These are phyloP conservation scores for Pampus argenteus DNA, from an alignment of 2,797 vertebrate species.

Conservation along the genomic window DNA sequence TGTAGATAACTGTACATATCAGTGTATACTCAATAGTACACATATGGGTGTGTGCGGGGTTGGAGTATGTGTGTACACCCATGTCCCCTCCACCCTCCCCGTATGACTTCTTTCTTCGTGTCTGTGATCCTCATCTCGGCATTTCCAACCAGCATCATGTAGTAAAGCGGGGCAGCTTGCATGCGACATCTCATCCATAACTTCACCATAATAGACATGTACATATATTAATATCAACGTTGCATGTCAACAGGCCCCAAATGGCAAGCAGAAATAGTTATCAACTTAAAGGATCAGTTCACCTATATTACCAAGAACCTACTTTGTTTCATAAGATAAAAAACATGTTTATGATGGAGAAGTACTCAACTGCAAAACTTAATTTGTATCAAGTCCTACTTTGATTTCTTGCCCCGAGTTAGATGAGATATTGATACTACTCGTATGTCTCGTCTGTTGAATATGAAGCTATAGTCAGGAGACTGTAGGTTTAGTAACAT, in stretches of 20 bases:
- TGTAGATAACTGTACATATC: slow-evolving; percentile 86
- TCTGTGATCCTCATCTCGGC: slow-evolving; percentile 50
- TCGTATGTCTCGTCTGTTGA: not conserved
- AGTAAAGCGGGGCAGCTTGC: slow-evolving; percentile 48
- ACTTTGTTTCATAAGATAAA: not conserved
- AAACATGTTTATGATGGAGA: not conserved
- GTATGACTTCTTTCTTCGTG: slow-evolving; percentile 43
- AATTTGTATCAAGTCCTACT: not conserved
- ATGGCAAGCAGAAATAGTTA: not conserved
- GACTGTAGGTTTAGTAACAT: slow-evolving; percentile 4
- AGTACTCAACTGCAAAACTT: not conserved
- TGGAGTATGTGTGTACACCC: slow-evolving; percentile 33
- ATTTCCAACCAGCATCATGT: slow-evolving; percentile 61
- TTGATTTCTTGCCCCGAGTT: not conserved
- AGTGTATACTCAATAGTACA: slow-evolving; percentile 58
- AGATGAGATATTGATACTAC: not conserved
- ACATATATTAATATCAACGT: slow-evolving; percentile 36
- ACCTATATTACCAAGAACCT: not conserved
- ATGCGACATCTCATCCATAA: slow-evolving; percentile 51
- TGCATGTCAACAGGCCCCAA: slow-evolving; percentile 4
- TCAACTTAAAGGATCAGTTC: not conserved
- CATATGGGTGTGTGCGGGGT: slow-evolving; percentile 49
- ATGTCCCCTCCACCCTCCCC: slow-evolving; percentile 42
- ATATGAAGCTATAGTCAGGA: not conserved
- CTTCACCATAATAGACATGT: slow-evolving; percentile 30